Percentiles rank a stretch among this genome's conserved stretches.
Evolutionary conservation across 2,113 vertebrate species (phyloP).

Genomic region (Zingel zingel): DNA sequence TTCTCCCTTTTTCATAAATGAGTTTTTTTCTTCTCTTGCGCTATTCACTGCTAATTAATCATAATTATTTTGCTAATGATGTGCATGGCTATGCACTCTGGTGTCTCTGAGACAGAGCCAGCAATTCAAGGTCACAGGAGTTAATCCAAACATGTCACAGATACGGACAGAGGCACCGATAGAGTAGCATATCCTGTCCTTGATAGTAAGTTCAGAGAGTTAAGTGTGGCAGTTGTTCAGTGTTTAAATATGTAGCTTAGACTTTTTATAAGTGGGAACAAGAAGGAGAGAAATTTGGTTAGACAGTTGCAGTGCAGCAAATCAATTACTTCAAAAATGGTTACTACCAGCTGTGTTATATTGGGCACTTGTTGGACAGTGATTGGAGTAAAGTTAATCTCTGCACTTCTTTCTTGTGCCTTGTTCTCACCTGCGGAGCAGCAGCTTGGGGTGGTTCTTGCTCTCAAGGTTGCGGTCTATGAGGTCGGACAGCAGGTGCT

Average conservation of each 20-base stretch:
- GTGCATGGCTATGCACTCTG: conserved; percentile 61
- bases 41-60: conserved; percentile 81
- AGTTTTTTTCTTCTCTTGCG: conserved; percentile 57
- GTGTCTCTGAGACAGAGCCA: conserved; percentile 66
- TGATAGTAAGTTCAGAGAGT: not conserved
- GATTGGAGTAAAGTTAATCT: not conserved
- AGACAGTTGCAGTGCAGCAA: not conserved
- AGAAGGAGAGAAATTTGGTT: not conserved
- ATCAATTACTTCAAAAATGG: not conserved
- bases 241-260: not conserved
- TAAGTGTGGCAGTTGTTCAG: not conserved
- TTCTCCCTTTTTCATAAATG: conserved; percentile 46
- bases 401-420: not conserved
- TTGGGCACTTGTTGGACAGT: not conserved
- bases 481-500: conserved; percentile 96
- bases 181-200: conserved; percentile 22
- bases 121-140: conserved; percentile 73
- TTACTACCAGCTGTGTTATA: not conserved
- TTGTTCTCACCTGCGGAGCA: conserved; percentile 91
- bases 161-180: conserved; percentile 12
- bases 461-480: conserved; percentile 99
- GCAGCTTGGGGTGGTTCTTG: conserved; percentile 98
- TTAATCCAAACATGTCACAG: conserved; percentile 72
- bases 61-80: conserved; percentile 82
- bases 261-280: not conserved